Evolutionary conservation across 2,888 invertebrate species (phyloP).

Genomic region (Rhingia campestris): DNA sequence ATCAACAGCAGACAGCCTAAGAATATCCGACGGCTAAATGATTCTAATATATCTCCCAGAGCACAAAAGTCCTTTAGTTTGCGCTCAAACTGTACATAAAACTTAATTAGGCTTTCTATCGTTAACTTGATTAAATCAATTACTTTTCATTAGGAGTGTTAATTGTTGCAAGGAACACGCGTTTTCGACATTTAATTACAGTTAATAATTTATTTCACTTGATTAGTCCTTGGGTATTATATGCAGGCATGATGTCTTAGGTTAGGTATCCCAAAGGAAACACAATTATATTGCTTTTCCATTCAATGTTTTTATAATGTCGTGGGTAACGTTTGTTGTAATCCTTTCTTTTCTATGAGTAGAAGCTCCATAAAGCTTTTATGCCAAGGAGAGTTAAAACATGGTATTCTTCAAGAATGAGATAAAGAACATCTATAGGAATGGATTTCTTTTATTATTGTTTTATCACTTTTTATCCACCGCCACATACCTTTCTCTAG

Average conservation of each 20-base stretch:
- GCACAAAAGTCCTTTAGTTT: constrained; percentile 6
- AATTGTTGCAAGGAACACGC: constrained; percentile 21
- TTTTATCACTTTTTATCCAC: not conserved
- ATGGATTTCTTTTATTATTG: no score
- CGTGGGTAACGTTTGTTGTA: no score
- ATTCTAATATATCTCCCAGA: constrained; percentile 31
- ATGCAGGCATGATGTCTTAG: not conserved
- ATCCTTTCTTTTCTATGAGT: no score
- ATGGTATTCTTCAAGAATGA: no score
- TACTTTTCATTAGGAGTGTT: constrained; percentile 48
- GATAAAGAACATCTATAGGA: no score
- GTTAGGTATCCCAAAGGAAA: not conserved
- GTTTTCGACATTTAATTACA: constrained; percentile 26
- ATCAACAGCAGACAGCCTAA: not conserved
- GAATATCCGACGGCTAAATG: not conserved
- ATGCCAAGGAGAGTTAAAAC: no score
- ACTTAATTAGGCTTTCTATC: constrained; percentile 39
- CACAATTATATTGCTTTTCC: no score
- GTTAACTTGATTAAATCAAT: constrained; percentile 30
- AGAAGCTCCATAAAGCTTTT: no score
- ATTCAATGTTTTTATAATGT: no score
- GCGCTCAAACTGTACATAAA: constrained; percentile 16
- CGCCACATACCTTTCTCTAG: not conserved
- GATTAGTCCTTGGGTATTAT: not conserved
- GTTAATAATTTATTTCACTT: constrained; percentile 28